phyloP scores from a whole-genome alignment of 1,140 invertebrate species.

The Chionoecetes opilio region DNA sequence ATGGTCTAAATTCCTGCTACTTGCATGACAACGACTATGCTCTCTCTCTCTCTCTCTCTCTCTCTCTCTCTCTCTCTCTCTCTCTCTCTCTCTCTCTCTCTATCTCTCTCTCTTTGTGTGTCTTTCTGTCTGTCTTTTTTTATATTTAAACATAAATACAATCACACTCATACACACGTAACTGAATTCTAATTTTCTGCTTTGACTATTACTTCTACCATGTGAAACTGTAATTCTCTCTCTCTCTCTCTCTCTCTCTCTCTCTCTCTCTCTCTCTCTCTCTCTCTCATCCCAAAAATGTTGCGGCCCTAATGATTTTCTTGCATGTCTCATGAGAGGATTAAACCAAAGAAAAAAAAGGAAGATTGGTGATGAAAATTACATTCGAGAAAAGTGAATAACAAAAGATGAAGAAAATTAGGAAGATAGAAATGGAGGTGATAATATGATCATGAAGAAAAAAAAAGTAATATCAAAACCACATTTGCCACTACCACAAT shows the following conservation, averaged over 20 bases:
- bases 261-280: slow-evolving; percentile 44
- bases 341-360: no score
- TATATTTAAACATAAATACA: neutral
- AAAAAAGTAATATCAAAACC: no score
- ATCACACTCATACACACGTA: neutral
- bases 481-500: no score
- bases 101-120: slow-evolving; percentile 7
- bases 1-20: neutral
- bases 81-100: slow-evolving; percentile 37
- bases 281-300: neutral
- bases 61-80: slow-evolving; percentile 53
- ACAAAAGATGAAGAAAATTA: no score
- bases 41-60: slow-evolving; percentile 56
- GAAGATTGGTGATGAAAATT: no score
- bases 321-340: no score
- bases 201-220: neutral
- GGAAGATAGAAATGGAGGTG: no score
- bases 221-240: neutral
- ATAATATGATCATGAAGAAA: no score
- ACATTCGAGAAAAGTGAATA: no score
- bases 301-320: no score
- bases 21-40: neutral
- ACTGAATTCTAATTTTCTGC: slow-evolving; percentile 16
- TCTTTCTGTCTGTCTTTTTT: neutral
- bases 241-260: slow-evolving; percentile 33